A percentile compares a stretch with the other conserved stretches of the same genome.
These are phyloP conservation scores for Megaleporinus macrocephalus DNA, from an alignment of 2,113 vertebrate genomes.

Conservation along the genomic window DNA sequence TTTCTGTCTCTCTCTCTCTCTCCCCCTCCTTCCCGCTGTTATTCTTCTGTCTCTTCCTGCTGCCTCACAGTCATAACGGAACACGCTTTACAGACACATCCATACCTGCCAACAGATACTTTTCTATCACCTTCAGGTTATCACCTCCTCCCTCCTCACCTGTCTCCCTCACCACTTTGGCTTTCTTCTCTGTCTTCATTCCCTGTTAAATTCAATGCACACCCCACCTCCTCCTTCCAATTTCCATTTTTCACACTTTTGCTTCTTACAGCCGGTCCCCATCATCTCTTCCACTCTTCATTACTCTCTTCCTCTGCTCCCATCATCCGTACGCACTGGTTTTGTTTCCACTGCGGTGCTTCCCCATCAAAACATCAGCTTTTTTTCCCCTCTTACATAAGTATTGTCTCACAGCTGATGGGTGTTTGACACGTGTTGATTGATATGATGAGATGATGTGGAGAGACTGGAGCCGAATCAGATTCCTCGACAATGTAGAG, in stretches of 20 bases:
- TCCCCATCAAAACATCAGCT: slow-evolving; percentile 14
- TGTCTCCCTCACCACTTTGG: slow-evolving; percentile 22
- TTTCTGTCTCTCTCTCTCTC: no score
- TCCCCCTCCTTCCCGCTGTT: neutral
- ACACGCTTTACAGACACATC: slow-evolving; percentile 38
- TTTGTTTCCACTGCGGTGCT: neutral
- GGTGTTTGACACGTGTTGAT: slow-evolving; percentile 46
- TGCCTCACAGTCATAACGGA: slow-evolving; percentile 27
- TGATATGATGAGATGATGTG: slow-evolving; percentile 49
- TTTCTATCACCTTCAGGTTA: slow-evolving; percentile 32
- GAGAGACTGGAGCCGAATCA: slow-evolving; percentile 25
- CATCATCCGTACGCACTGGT: neutral
- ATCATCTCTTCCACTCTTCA: slow-evolving; percentile 34
- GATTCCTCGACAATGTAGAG: slow-evolving; percentile 57
- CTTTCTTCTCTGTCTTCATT: slow-evolving; percentile 19
- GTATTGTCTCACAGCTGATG: slow-evolving; percentile 40
- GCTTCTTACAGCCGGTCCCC: slow-evolving; percentile 25
- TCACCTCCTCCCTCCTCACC: slow-evolving; percentile 29
- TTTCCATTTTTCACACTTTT: slow-evolving; percentile 13
- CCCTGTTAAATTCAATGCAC: slow-evolving; percentile 14
- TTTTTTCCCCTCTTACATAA: slow-evolving; percentile 42
- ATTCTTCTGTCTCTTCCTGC: slow-evolving; percentile 21
- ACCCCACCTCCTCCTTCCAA: neutral
- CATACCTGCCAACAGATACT: slow-evolving; percentile 38
- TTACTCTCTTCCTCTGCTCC: slow-evolving; percentile 11